Evolutionary conservation across 2,113 vertebrate genomes (phyloP), one percentile per base, ranked within the genome.

Genomic region (Microcebus ravelobensis): DNA sequence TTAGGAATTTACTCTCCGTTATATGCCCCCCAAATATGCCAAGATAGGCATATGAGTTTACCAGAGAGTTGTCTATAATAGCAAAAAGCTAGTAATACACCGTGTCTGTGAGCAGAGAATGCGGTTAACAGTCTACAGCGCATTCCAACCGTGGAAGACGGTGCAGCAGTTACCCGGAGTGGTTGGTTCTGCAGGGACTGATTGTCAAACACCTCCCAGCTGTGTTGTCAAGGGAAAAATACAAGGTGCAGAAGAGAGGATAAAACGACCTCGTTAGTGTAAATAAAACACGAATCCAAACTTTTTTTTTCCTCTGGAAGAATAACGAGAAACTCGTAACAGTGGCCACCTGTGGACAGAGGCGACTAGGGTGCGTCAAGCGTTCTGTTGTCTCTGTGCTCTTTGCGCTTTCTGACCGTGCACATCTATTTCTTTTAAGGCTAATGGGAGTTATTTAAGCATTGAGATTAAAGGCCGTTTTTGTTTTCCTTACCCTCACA

Each of bases 281-380:
- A 71, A 90, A 80, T 68, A 91, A 95, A 95, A 91, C 48, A 50
- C 29, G 42, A 5, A 2, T 31, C 34, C 76, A 55, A 3, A 6
- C 29, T 59, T 81, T 68, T 50, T 76, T 34, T 87, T 68, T 89
- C 8, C 67, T 15, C 76, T 86, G 25, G 5, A 90, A 91, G 17
- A 81, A 83, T 45, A 68, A 89, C 13, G 79, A 59, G 31, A 73
- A 96, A 59, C 29, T 45, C 27, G 45, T 61, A n/a, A 36, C 15
- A 36, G 65, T 20, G 20, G 50, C 68, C 52, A 57, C 20, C 23
- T 84, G 86, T 81, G 39, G 45, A 68, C 39, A 79, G 31, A 74
- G 67, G 59, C 31, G 36, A 8, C 1, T 4, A 59, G 68, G 55
- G 34, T 8, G 8, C 88, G 15, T 39, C 36, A 5, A 0, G 0